phyloP scores from a whole-genome alignment of 1,140 invertebrate genomes.

The Lepidurus packardi region DNA sequence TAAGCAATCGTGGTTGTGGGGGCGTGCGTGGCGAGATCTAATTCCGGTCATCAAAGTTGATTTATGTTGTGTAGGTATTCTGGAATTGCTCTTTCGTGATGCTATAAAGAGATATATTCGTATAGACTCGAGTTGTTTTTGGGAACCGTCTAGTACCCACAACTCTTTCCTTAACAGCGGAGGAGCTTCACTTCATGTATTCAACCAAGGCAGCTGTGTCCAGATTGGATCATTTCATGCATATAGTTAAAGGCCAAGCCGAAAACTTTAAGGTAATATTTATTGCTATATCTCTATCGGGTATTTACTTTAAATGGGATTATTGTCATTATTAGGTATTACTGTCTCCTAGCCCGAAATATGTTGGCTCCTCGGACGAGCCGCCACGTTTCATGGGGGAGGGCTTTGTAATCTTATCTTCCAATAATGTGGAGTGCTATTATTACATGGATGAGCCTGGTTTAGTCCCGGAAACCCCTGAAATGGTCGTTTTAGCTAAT shows the following conservation, averaged over 20 bases:
- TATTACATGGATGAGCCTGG: conserved; percentile 95
- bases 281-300: conserved; percentile 34
- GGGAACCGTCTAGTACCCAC: conserved; percentile 93
- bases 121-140: conserved; percentile 82
- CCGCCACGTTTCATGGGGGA: conserved; percentile 96
- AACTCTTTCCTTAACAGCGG: conserved; percentile 83
- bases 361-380: conserved; percentile 86
- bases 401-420: conserved; percentile 93
- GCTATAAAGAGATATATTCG: conserved; percentile 36
- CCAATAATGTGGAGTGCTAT: conserved; percentile 88
- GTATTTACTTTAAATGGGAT: background rate
- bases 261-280: conserved; percentile 77
- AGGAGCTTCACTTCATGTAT: conserved; percentile 91
- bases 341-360: conserved; percentile 87
- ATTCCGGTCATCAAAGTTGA: conserved; percentile 96
- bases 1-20: conserved; percentile 24
- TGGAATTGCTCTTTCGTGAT: conserved; percentile 25
- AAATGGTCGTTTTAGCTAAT: conserved; percentile 82
- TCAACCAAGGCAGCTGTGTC: conserved; percentile 92
- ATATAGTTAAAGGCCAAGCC: conserved; percentile 87
- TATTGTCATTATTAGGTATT: conserved; percentile 56
- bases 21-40: conserved; percentile 77
- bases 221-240: conserved; percentile 90
- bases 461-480: conserved; percentile 79
- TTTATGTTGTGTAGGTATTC: conserved; percentile 63